These are phyloP conservation scores for Amphiura filiformis DNA, from an alignment of 35 echinoderm and acorn worm genomes.

Conservation along the genomic window DNA sequence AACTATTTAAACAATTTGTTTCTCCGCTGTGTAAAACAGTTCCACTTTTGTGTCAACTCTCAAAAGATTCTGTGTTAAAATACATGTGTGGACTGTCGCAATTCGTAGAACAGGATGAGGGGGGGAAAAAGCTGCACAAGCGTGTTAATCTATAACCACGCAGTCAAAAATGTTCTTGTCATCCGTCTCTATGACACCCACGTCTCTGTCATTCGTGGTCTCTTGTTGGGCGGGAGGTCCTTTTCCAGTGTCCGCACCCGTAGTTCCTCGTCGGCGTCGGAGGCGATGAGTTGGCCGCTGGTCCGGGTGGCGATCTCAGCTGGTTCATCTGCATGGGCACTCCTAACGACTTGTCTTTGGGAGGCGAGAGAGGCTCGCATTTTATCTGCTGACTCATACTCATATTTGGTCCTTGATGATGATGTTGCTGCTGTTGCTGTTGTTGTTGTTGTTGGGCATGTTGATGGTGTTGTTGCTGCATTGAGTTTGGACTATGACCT, in stretches of 20 bases:
- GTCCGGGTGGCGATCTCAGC: slow-evolving; percentile 66
- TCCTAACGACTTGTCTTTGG: slow-evolving; percentile 81
- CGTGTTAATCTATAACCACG: no score
- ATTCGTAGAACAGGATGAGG: neutral
- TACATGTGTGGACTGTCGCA: neutral
- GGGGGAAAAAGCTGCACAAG: neutral
- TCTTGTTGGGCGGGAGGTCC: slow-evolving; percentile 81
- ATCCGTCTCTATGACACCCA: slow-evolving; percentile 43
- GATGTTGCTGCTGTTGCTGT: neutral
- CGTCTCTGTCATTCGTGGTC: slow-evolving; percentile 65
- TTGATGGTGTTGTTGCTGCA: neutral
- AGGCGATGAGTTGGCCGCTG: slow-evolving; percentile 50
- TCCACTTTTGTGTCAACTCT: neutral
- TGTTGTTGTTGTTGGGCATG: neutral
- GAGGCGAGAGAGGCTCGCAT: slow-evolving; percentile 93
- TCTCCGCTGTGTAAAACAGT: neutral
- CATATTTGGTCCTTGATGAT: slow-evolving; percentile 53
- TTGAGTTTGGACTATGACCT: neutral
- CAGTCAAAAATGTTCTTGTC: neutral
- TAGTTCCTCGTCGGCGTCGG: slow-evolving; percentile 39
- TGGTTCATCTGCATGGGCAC: slow-evolving; percentile 54
- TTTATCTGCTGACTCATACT: slow-evolving; percentile 71
- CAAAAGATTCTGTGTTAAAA: neutral
- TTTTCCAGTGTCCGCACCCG: slow-evolving; percentile 45
- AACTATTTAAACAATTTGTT: neutral